Evolutionary conservation across 2,888 invertebrate species (phyloP).

Genomic region (Xylota segnis): DNA sequence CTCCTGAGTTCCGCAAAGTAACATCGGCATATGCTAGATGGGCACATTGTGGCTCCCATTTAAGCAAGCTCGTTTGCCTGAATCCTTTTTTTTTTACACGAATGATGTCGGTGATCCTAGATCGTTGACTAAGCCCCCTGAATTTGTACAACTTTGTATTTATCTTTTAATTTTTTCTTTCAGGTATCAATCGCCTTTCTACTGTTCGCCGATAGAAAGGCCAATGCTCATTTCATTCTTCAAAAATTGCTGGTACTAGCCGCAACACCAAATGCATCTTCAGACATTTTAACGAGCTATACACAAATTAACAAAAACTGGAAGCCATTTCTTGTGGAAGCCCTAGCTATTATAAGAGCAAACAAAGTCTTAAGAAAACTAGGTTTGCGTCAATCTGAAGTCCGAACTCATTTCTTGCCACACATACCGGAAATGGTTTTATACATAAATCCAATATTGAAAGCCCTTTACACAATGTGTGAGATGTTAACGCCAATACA

Average conservation of each 20-base stretch:
- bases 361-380: constrained; percentile 83
- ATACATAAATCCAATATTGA: constrained; percentile 84
- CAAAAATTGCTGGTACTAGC: constrained; percentile 81
- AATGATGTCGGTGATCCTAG: too few relatives aligned
- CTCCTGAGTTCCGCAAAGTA: too few relatives aligned
- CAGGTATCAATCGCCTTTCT: constrained; percentile 82
- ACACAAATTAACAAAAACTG: constrained; percentile 82
- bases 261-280: constrained; percentile 48
- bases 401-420: constrained; percentile 82
- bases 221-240: constrained; percentile 79
- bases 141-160: too few relatives aligned
- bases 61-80: too few relatives aligned
- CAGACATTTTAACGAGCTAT: constrained; percentile 80
- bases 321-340: constrained; percentile 85
- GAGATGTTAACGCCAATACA: constrained; percentile 83
- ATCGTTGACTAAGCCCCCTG: too few relatives aligned
- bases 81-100: too few relatives aligned
- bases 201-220: constrained; percentile 80
- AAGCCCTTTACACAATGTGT: constrained; percentile 84
- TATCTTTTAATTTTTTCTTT: constrained; percentile 38
- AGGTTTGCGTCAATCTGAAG: constrained; percentile 81
- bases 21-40: too few relatives aligned
- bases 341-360: constrained; percentile 85
- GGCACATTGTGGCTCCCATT: too few relatives aligned
- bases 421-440: constrained; percentile 81